Percentiles rank a stretch among this genome's conserved stretches.
phyloP scores from a whole-genome alignment of 2,113 vertebrate genomes.

The Pseudorhombus dupliciocellatus region DNA sequence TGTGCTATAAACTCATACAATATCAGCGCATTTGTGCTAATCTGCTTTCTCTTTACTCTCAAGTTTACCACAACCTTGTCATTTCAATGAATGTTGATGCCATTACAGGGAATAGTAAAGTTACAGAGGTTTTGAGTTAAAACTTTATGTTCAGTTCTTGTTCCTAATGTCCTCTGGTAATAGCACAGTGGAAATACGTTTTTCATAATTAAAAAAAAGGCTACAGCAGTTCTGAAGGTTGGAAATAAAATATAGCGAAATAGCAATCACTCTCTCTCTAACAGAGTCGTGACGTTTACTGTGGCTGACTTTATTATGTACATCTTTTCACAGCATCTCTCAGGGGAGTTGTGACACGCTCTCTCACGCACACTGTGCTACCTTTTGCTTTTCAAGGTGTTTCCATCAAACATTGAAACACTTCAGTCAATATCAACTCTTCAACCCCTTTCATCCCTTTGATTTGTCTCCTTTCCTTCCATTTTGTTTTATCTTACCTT shows the following conservation, averaged over 20 bases:
- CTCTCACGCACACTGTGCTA: background rate
- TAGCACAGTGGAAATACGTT: too few relatives aligned
- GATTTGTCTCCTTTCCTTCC: background rate
- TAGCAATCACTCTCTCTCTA: background rate
- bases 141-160: too few relatives aligned
- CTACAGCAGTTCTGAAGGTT: too few relatives aligned
- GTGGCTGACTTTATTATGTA: slow-evolving; percentile 9
- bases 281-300: slow-evolving; percentile 5
- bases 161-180: too few relatives aligned
- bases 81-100: too few relatives aligned
- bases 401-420: slow-evolving; percentile 10
- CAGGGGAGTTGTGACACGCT: background rate
- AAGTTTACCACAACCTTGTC: too few relatives aligned
- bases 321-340: slow-evolving; percentile 4
- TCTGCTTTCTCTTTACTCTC: too few relatives aligned
- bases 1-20: too few relatives aligned
- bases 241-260: background rate
- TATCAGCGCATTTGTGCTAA: too few relatives aligned
- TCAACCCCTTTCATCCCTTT: background rate
- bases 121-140: too few relatives aligned
- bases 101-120: too few relatives aligned
- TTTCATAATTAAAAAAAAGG: too few relatives aligned
- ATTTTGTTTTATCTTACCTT: background rate
- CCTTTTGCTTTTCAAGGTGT: slow-evolving; percentile 15
- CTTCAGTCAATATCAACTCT: background rate